These are phyloP conservation scores for Sycobia sp. DNA, from an alignment of 1,140 invertebrate species.

Conservation along the genomic window DNA sequence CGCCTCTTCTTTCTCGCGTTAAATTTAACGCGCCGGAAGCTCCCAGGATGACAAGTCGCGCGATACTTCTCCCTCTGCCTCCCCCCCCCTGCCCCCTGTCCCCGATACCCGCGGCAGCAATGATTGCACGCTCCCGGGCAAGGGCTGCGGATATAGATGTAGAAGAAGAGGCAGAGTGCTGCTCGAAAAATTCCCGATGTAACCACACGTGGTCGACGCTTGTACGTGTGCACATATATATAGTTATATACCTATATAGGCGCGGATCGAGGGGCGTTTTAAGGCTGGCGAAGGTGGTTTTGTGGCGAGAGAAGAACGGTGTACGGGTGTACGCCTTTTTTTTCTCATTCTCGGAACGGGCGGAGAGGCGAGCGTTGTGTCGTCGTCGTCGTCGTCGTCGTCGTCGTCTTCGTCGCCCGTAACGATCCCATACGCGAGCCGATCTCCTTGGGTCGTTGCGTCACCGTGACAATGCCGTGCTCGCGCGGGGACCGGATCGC, in stretches of 20 bases:
- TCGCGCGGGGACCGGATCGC: constrained; percentile 8
- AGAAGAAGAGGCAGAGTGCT: too few species aligned
- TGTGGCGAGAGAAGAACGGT: neutral
- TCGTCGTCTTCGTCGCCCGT: too few species aligned
- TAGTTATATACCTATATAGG: too few species aligned
- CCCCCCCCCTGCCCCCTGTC: neutral
- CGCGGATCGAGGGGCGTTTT: too few species aligned
- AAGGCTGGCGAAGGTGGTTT: neutral
- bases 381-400: neutral
- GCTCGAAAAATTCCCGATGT: too few species aligned
- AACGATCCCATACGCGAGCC: too few species aligned
- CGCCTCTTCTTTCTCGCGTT: constrained; percentile 38
- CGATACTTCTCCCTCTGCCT: neutral
- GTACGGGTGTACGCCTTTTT: neutral
- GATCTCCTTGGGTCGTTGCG: constrained; percentile 11
- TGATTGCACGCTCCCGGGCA: too few species aligned
- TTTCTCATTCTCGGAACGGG: constrained; percentile 36
- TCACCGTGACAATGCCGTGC: constrained; percentile 27
- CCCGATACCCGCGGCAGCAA: too few species aligned
- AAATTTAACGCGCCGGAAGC: constrained; percentile 39
- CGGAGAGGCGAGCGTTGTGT: constrained; percentile 8
- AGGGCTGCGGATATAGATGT: too few species aligned
- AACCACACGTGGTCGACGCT: neutral
- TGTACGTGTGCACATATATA: too few species aligned
- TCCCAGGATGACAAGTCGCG: constrained; percentile 5